Percentiles rank a stretch among this genome's conserved stretches.
phyloP scores from a whole-genome alignment of 2,888 invertebrate genomes.

The Drosophila colorata region DNA sequence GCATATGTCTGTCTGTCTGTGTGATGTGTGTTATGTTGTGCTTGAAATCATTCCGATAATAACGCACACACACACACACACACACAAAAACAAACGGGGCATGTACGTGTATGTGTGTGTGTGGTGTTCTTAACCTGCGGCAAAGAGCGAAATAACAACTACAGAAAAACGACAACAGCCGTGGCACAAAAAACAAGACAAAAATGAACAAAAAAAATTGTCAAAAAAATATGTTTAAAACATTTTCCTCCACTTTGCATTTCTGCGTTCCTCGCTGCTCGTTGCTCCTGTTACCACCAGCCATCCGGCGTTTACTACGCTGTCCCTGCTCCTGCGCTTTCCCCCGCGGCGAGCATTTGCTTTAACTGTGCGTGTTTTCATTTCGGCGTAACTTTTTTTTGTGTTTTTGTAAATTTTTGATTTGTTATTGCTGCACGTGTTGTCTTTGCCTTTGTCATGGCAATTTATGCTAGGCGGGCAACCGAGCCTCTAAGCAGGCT shows the following conservation, averaged over 20 bases:
- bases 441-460: constrained; percentile 78
- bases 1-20: constrained; percentile 46
- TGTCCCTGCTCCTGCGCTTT: neutral
- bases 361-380: constrained; percentile 53
- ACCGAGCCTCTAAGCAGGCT: constrained; percentile 22
- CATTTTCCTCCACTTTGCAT: constrained; percentile 69
- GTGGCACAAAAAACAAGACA: constrained; percentile 37
- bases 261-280: constrained; percentile 37
- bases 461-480: constrained; percentile 73
- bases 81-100: too few relatives aligned
- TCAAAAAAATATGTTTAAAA: constrained; percentile 77
- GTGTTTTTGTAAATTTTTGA: constrained; percentile 75
- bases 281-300: constrained; percentile 47
- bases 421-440: constrained; percentile 82
- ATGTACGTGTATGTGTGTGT: constrained; percentile 19
- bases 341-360: constrained; percentile 31
- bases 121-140: constrained; percentile 68
- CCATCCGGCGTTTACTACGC: constrained; percentile 24
- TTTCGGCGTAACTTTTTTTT: constrained; percentile 51
- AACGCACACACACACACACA: constrained; percentile 55
- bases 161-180: constrained; percentile 49
- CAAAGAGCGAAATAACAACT: constrained; percentile 53
- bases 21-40: constrained; percentile 31
- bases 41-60: constrained; percentile 72
- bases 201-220: constrained; percentile 34